phyloP scores from a whole-genome alignment of 1,140 invertebrate genomes.

The Drosophila subpulchrella region DNA sequence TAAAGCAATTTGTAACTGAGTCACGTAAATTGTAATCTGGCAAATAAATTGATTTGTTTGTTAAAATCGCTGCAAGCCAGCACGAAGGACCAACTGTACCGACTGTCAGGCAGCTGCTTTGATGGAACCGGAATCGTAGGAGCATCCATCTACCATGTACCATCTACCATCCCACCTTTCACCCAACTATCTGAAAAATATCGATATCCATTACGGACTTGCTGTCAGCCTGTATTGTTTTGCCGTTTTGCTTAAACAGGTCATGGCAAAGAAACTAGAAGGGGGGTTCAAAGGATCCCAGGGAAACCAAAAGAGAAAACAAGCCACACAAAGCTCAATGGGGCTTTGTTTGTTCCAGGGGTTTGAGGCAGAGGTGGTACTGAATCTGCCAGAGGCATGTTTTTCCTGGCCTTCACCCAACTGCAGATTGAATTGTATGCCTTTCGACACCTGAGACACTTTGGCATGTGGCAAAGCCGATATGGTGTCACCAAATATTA shows the following conservation, averaged over 20 bases:
- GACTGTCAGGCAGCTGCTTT: conserved; percentile 25
- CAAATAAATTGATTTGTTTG: conserved; percentile 77
- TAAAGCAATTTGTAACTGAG: conserved; percentile 71
- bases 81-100: conserved; percentile 41
- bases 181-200: conserved; percentile 39
- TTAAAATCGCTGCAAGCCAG: conserved; percentile 53
- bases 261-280: conserved; percentile 11
- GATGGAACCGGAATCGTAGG: conserved; percentile 21
- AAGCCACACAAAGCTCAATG: not conserved
- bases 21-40: conserved; percentile 77
- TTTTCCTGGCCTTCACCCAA: not conserved
- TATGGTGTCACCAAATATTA: conserved; percentile 41
- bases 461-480: conserved; percentile 12
- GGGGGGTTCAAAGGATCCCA: not conserved
- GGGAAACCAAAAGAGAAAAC: not conserved
- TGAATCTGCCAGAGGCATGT: conserved; percentile 2
- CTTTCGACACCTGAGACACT: conserved; percentile 56
- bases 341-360: not conserved
- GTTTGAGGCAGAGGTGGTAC: not conserved
- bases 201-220: conserved; percentile 34
- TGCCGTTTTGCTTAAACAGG: conserved; percentile 15
- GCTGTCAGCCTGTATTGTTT: conserved; percentile 7
- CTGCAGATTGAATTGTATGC: conserved; percentile 26
- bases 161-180: not conserved
- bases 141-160: not conserved